Percentiles rank a stretch among this genome's conserved stretches.
Conservation (phyloP, 2,797 vertebrate genomes). For the Falco columbarius region DNA sequence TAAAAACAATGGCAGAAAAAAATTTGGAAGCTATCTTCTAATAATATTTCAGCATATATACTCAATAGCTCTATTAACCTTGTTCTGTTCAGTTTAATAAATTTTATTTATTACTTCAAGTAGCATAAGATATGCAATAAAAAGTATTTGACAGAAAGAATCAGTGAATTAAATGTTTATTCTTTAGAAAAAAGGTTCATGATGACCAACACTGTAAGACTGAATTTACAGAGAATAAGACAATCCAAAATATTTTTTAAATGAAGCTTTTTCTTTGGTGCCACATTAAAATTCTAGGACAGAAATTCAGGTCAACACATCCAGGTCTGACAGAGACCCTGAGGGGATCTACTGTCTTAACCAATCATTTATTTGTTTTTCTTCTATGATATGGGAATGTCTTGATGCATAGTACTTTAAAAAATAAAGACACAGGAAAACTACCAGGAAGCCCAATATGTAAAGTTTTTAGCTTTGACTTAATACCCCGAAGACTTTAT, state of each 20-base stretch:
- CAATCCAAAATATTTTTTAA: neutral
- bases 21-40: neutral
- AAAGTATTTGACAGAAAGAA: neutral
- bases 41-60: neutral
- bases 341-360: constrained; percentile 10
- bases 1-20: neutral
- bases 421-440: neutral
- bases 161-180: neutral
- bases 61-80: neutral
- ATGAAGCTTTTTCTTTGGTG: neutral
- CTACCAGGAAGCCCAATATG: neutral
- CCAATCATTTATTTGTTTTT: constrained; percentile 15
- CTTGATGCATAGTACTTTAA: neutral
- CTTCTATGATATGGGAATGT: neutral
- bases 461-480: neutral
- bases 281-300: neutral
- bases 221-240: neutral
- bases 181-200: neutral
- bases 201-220: neutral
- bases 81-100: neutral
- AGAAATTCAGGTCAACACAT: constrained; percentile 32
- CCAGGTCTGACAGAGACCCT: neutral
- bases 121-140: neutral
- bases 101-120: neutral
- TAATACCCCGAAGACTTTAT: neutral